Conservation (phyloP, 1,140 invertebrate species). For the Papilio aristodemus region DNA sequence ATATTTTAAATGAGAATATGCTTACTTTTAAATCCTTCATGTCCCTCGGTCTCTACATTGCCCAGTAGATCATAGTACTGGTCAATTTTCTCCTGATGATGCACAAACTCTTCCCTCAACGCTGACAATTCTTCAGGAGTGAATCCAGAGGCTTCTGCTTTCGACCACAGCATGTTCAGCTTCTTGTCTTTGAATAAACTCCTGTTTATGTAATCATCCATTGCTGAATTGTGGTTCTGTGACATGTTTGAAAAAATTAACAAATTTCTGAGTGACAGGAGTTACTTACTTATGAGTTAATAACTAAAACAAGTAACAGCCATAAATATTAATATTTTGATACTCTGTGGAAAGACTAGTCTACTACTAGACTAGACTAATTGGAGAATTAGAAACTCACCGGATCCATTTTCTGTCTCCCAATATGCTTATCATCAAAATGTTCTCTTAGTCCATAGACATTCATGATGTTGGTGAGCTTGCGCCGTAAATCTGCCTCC, state of each 20-base stretch:
- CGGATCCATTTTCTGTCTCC: conserved; percentile 81
- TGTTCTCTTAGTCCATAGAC: conserved; percentile 91
- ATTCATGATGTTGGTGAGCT: conserved; percentile 90
- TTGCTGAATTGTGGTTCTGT: conserved; percentile 81
- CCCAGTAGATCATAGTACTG: conserved; percentile 91
- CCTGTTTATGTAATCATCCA: conserved; percentile 85
- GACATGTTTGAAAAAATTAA: conserved; percentile 29
- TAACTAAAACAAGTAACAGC: background rate
- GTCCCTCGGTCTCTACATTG: conserved; percentile 82
- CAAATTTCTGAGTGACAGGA: conserved; percentile 3
- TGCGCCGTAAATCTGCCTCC: conserved; percentile 90
- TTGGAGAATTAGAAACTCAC: too few relatives aligned
- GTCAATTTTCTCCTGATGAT: conserved; percentile 96
- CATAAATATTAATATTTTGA: too few relatives aligned
- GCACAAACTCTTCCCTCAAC: conserved; percentile 93
- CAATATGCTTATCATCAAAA: conserved; percentile 84
- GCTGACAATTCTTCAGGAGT: conserved; percentile 89
- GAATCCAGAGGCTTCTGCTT: conserved; percentile 92
- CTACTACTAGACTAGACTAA: too few relatives aligned
- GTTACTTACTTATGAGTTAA: too few relatives aligned
- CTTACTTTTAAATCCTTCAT: conserved; percentile 84
- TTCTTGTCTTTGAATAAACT: conserved; percentile 94
- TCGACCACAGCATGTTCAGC: conserved; percentile 93
- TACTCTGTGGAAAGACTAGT: too few relatives aligned
- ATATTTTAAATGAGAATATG: conserved; percentile 36